Evolutionary conservation across 2,797 vertebrate genomes (phyloP).

Genomic region (Poliocrania exsul): DNA sequence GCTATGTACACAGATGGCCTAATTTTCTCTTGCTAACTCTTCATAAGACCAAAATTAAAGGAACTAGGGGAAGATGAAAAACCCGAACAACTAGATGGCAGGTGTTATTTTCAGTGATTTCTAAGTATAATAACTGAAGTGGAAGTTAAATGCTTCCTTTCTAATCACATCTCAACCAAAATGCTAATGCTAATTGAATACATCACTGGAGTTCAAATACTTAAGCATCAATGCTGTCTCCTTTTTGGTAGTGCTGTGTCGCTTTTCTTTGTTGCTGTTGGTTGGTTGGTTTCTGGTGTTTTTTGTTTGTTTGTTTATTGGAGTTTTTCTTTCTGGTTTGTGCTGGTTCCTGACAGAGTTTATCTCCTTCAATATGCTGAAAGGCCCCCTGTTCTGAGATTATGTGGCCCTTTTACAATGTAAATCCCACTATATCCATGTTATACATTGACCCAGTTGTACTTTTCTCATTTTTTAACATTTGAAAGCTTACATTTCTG

Average conservation of each 20-base stretch:
- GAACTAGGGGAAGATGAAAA: background rate
- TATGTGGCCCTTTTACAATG: background rate
- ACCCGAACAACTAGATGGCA: background rate
- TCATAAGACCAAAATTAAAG: background rate
- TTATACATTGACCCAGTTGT: background rate
- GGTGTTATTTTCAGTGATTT: slow-evolving; percentile 4
- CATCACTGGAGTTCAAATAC: background rate
- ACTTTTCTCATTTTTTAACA: background rate
- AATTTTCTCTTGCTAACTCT: background rate
- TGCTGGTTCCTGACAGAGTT: background rate
- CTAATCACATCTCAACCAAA: background rate
- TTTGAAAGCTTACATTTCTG: background rate
- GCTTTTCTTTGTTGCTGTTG: background rate
- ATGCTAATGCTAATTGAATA: background rate
- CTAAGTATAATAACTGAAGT: background rate
- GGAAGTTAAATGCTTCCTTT: slow-evolving; percentile 11
- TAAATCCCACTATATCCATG: background rate
- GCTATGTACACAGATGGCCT: background rate
- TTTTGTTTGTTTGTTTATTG: background rate
- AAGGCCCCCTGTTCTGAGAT: background rate
- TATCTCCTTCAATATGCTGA: background rate
- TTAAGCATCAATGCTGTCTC: background rate
- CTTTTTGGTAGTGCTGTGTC: background rate
- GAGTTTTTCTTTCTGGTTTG: background rate
- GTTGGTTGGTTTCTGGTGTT: background rate